Evolutionary conservation across 35 echinoderm and acorn worm genomes (phyloP), one percentile per base, ranked within the genome.

Genomic region (Chiridota heheva): DNA sequence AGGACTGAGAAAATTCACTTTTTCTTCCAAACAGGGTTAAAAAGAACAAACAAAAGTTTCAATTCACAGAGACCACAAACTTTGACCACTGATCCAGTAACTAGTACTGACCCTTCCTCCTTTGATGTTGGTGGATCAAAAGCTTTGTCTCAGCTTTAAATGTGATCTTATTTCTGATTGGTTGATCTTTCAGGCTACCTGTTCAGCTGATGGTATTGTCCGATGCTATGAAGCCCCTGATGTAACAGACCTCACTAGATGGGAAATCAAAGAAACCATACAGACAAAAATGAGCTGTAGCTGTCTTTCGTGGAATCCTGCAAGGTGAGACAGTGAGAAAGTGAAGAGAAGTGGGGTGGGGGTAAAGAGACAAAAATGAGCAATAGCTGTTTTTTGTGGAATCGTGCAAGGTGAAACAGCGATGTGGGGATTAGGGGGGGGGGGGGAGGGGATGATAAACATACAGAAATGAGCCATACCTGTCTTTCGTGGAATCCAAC

Each of bases 401-500:
- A 96, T 66, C 87, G 87, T 7, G 90, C 93, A 46, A 96, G 93
- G 93, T 96, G 80, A 61, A 13, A 16, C 3, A 30, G 22, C 1
- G 4, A 60, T n/a, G n/a, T n/a, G 7, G 16, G 16, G 10, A 12
- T 12, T n/a, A 53, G 10, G 10, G n/a, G 10, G 47, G 10, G n/a
- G n/a, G n/a, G n/a, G n/a, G n/a, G n/a, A n/a, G n/a, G n/a, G n/a
- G 83, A 90, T 38, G 87, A 96, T 68, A 90, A 90, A 4, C 79
- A 86, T n/a, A 90, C 87, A 39, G 91, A 96, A 73, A 62, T 96
- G 84, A 87, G 72, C 69, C 91, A 88, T 25, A 96, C 87, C 62
- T 96, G 93, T 68, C 71, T 96, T 35, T 96, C 93, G 63, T 96
- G 93, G 93, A 96, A 96, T 66, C 87, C 93, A 17, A 90, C 93